Conservation (phyloP, 2,888 invertebrate genomes). For the Uropetala carovei region DNA sequence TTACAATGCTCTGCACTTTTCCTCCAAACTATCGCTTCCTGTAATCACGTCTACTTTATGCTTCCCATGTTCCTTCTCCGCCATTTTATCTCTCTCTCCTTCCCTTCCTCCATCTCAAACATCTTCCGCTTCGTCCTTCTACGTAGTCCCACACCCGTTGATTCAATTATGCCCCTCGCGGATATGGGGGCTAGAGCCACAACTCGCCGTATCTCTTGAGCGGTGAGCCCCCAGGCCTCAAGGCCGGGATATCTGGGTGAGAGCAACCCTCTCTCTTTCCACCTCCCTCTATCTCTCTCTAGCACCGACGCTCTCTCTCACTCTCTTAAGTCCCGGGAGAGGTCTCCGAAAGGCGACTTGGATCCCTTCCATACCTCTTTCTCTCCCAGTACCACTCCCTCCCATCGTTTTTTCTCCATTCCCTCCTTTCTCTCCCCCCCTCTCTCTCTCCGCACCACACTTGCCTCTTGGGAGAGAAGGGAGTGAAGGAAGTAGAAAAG, state of each 20-base stretch:
- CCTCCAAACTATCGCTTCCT: neutral
- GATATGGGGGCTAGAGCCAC: constrained; percentile 16
- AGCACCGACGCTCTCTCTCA: too few species aligned
- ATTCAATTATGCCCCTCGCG: constrained; percentile 25
- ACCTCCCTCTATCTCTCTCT: constrained; percentile 5
- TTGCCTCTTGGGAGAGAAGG: neutral
- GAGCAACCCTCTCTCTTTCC: neutral
- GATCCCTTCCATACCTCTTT: constrained; percentile 6
- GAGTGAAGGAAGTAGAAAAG: neutral
- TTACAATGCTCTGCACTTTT: neutral
- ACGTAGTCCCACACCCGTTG: neutral
- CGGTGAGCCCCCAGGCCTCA: constrained; percentile 17
- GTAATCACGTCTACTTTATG: neutral
- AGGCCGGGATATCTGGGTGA: constrained; percentile 28
- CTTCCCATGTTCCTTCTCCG: neutral
- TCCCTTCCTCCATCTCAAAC: neutral
- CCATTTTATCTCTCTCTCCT: neutral
- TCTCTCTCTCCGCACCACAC: neutral
- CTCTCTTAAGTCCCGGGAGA: constrained; percentile 22
- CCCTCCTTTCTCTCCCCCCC: neutral
- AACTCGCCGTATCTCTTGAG: neutral
- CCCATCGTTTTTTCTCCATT: neutral
- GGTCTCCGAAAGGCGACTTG: neutral
- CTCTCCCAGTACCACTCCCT: neutral
- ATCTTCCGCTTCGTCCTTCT: too few species aligned